Conservation (phyloP, 2,797 vertebrate genomes). For the Novumbra hubbsi region DNA sequence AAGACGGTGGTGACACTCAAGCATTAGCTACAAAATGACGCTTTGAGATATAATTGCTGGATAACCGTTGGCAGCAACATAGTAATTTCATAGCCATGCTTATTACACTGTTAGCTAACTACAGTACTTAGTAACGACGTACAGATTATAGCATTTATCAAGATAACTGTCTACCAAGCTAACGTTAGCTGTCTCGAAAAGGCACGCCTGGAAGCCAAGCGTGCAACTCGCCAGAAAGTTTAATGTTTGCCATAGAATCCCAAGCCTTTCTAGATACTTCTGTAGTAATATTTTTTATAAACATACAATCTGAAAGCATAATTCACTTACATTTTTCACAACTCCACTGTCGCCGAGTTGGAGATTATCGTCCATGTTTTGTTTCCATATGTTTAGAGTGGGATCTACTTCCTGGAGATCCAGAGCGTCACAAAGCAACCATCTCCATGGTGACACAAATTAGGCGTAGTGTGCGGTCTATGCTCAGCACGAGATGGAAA, state of each 20-base stretch:
- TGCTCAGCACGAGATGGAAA: background rate
- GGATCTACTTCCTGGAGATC: conserved; percentile 68
- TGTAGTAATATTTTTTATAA: background rate
- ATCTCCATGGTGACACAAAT: conserved; percentile 61
- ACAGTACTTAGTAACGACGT: no score
- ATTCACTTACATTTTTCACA: conserved; percentile 66
- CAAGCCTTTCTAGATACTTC: background rate
- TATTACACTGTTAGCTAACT: no score
- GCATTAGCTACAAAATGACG: background rate
- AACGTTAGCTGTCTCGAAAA: background rate
- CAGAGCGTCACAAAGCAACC: conserved; percentile 68
- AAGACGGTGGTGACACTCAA: background rate
- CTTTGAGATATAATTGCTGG: conserved; percentile 3
- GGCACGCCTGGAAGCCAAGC: background rate
- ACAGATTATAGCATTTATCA: background rate
- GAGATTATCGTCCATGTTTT: conserved; percentile 81
- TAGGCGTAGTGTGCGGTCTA: conserved; percentile 37
- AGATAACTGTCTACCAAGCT: background rate
- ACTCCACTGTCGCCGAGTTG: conserved; percentile 65
- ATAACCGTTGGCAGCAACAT: background rate
- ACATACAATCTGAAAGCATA: background rate
- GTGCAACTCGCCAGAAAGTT: background rate
- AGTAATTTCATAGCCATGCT: no score
- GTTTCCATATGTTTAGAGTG: conserved; percentile 20
- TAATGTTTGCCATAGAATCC: background rate